Evolutionary conservation across 2,797 vertebrate species (phyloP), one percentile per base, ranked within the genome.

Genomic region (Megalops cyprinoides): DNA sequence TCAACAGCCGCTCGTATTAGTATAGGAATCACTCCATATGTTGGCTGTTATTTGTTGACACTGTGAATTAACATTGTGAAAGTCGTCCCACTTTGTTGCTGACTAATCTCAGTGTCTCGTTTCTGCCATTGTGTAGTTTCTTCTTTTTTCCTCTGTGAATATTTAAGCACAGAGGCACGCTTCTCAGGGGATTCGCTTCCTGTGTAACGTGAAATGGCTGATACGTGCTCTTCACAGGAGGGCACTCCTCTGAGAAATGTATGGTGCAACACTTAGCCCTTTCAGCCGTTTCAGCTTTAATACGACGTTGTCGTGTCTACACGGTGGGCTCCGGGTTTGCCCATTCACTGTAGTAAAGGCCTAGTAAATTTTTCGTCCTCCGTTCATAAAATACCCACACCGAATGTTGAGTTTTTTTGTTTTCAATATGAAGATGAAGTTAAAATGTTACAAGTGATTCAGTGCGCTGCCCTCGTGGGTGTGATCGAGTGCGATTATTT

Each of bases 91-190:
- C 82, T 86, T 81, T 79, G 85, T 81, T 79, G 74, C 86, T 85
- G 85, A 85, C 87, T 89, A 92, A 92, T 91, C 87, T 78, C 87
- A 51, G 86, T 79, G 85, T 89, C 88, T 84, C n/a, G n/a, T 90
- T 88, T 76, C 87, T 84, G 87, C 86, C 90, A 89, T 89, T 91
- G 89, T 88, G 88, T 81, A 88, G 84, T 87, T 90, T 88, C 87
- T 88, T n/a, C n/a, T n/a, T n/a, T n/a, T n/a, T 86, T 79, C 76
- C 62, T 79, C 83, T 76, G 82, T 82, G 85, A 89, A 91, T 79
- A 53, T 79, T 87, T 87, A n/a, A n/a, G 74, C 87, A 87, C 4
- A 42, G 87, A 87, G 74, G 85, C 87, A 85, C 87, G 87, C 80
- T 73, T 91, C 88, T 87, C 85, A n/a, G 87, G 85, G 85, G 87